Evolutionary conservation across 2,113 vertebrate genomes (phyloP), one percentile per base, ranked within the genome.

Genomic region (Aythya baeri): DNA sequence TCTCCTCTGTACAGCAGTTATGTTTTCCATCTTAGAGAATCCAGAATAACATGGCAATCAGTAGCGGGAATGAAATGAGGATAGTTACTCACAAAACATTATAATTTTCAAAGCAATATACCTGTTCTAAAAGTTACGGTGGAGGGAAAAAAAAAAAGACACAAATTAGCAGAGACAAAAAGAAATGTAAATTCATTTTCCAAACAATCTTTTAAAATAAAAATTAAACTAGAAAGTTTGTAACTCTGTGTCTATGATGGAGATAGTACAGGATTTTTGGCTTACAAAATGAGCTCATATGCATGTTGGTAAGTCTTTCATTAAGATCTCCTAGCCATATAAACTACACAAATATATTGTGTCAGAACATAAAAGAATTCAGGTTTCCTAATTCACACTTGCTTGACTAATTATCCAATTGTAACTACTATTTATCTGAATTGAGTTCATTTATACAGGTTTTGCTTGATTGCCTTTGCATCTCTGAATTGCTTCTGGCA

Each of bases 21-120:
- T 21, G 54, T 77, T 91, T 96, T 93, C 84, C 66, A 61, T 54
- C 70, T 88, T 14, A 86, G 29, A 92, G 27, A 94, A 96, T 81
- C 41, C 80, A 87, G 54, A 89, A 82, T 46, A 92, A 66, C n/a
- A 46, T 2, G 6, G 44, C 44, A 68, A 89, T 84, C 52, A 65
- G 80, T 3, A 85, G 41, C 0, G 17, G 15, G 36, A 52, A 89
- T n/a, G 67, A 93, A 81, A 95, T 11, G 18, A 86, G 11, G n/a
- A 31, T 25, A 73, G 88, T 38, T 79, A 71, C 27, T 88, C 32
- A 6, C 63, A 86, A 94, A 88, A 62, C 17, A 50, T 23, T 9
- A 9, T 29, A 15, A 54, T 52, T 94, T 92, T 87, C 59, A 92
- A 92, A 92, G n/a, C 32, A 78, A 52, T 15, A 46, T 65, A 94